Base-by-base conservation (phyloP, 2,888 invertebrate species). In the Leuctra nigra region DNA sequence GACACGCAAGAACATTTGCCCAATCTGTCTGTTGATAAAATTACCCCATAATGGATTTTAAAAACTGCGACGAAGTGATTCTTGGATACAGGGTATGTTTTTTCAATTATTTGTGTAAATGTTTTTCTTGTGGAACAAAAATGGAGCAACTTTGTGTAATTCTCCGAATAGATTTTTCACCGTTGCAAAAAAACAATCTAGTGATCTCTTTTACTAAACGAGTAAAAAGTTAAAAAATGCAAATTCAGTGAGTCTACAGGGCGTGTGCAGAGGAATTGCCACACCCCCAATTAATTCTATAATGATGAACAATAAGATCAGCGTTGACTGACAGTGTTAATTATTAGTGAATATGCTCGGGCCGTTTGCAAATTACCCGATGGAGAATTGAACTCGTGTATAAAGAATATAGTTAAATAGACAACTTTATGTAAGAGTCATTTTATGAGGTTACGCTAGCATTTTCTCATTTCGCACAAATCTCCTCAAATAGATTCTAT, bases 11-110 rank as follows among this genome's bases (percentile, higher is more conserved):
- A 59, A 59, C 57, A 57, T 52, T 59, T 58, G 48, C 56, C 53
- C 58, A 56, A 29, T 56, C 56, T 55, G 58, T 59, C 55, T 59
- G 56, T 54, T 39, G 54, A 56, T 58, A 54, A 55, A 57, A 55
- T 48, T 56, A 53, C 57, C 55, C 61, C 55, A 56, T 58, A 44
- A 46, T 59, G 55, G 57, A 58, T 52, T 56, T 55, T 35, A 56
- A 58, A 61, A 61, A 61, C 61, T 61, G 61, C 58, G 57, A 59
- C 59, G 63, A 63, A 61, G 84, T 84, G 84, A 84, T 83, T 83
- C 80, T 87, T 87, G 88, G 88, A 87, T 87, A 89, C 89, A 89
- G 89, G 89, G 89, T 89, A 89, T 86, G 87, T 86, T 87, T 77
- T 88, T 87, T 86, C 87, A 86, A 86, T 87, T 87, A 85, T 86